phyloP scores from a whole-genome alignment of 1,140 invertebrate genomes.

The Drosophila azteca region DNA sequence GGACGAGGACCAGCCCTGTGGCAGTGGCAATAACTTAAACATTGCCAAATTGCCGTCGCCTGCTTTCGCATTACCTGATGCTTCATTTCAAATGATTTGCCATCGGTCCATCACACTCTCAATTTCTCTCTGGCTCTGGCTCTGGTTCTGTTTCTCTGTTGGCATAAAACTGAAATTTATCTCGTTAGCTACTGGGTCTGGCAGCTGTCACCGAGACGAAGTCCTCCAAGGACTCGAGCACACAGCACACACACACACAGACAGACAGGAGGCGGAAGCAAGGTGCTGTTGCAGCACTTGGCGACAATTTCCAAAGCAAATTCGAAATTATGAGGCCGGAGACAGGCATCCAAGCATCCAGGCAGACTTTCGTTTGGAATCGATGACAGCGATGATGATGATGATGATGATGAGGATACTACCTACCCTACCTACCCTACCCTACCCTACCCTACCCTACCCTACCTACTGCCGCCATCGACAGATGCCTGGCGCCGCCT shows the following conservation, averaged over 20 bases:
- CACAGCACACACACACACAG: too few species aligned
- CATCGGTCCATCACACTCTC: conserved; percentile 27
- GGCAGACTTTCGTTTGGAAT: conserved; percentile 52
- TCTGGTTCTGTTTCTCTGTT: conserved; percentile 22
- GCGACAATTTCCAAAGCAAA: conserved; percentile 76
- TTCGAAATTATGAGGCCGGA: conserved; percentile 66
- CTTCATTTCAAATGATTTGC: conserved; percentile 71
- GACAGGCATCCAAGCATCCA: conserved; percentile 24
- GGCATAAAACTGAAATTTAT: conserved; percentile 79
- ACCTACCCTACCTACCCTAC: too few species aligned
- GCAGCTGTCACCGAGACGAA: conserved; percentile 66
- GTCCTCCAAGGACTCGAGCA: conserved; percentile 28
- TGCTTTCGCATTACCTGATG: conserved; percentile 62
- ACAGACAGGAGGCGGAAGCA: conserved; percentile 25
- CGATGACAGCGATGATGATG: conserved; percentile 53
- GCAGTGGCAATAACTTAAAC: conserved; percentile 41
- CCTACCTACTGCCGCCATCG: conserved; percentile 50
- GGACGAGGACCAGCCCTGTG: conserved; percentile 25
- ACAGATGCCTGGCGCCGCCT: conserved; percentile 59
- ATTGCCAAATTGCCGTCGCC: conserved; percentile 59
- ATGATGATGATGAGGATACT: conserved; percentile 32
- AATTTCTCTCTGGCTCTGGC: too few species aligned
- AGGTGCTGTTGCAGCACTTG: conserved; percentile 70
- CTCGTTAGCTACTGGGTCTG: conserved; percentile 64
- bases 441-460: too few species aligned